Base-by-base conservation (phyloP, 1,140 invertebrate genomes). In the Pseudoatta argentina region DNA sequence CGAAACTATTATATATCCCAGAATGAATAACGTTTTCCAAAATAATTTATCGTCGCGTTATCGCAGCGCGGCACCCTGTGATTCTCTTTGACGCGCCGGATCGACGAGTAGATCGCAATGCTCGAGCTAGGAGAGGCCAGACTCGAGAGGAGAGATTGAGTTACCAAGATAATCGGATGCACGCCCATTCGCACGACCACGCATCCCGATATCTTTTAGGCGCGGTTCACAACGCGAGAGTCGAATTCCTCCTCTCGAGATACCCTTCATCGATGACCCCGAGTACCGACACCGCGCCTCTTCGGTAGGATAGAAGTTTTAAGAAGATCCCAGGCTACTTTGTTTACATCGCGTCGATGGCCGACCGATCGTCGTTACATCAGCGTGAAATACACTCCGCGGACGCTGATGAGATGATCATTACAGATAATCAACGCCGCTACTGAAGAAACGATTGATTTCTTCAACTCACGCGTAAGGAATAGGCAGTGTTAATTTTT, bases 101-200 rank as follows among this genome's bases (percentile, higher is more conserved):
- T 88, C 87, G 53, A 75, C 87, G 53, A 63, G 53, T 57, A 76
- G 75, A 91, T 83, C 85, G 48, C 61, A 61, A 27, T 53, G 83
- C 30, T 34, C 24, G n/a, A 57, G 73, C 87, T 91, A 91, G 89
- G 63, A 86, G 48, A 85, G 53, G 53, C 87, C 72, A 67, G 63
- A 61, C 82, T 86, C 87, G 88, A 89, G 89, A 78, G 87, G 67
- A 93, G 92, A 93, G 92, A 93, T 93, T 93, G 92, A 93, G 92
- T 93, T 93, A 93, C 91, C 89, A 93, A 93, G 92, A 92, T 93
- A 93, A 93, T 93, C 92, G 91, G 89, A 92, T 93, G 92, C 92
- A 93, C 92, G 92, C 92, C 92, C 92, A 92, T 92, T 88, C 88
- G 91, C 82, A 64, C 89, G 81, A 87, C 89, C 76, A 90, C 91